Base-by-base conservation (phyloP, 2,888 invertebrate species). In the Drosophila mimica region DNA sequence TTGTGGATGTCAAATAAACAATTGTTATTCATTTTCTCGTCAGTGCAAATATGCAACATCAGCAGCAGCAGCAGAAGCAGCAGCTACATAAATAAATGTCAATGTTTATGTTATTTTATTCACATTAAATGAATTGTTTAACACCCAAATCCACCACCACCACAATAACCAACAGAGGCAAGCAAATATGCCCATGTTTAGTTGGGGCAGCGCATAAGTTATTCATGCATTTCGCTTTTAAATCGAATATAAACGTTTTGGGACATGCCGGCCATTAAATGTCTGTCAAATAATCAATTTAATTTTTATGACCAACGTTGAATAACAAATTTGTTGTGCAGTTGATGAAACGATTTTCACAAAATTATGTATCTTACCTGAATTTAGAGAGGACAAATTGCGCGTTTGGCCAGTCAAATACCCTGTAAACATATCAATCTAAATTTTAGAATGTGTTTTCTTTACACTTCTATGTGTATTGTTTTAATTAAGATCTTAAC, bases 11-110 rank as follows among this genome's bases (percentile, higher is more conserved):
- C 70, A 74, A 83, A 80, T 64, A 80, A 69, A 71, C 79, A 74
- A 70, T 73, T 82, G 71, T 69, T 78, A 81, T 87, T 81, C 74
- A 76, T 74, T 87, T 83, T 71, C 78, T 76, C 57, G 63, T 76
- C 78, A 73, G 57, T 71, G 71, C 53, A 77, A 81, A 77, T 69
- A 72, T 63, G 52, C 70, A 59, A 43, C 15, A 67, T 40, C 40
- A 68, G 49, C 59, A 28, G 4, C 25, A 63, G 43, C 48, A 61
- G 54, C 40, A 68, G 49, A 56, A 28, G 4, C 25, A 63, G 43
- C 48, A 61, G 54, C 59, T n/a, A 52, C 34, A 71, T 77, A 81
- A 81, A 77, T 76, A 74, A 77, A 74, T 67, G 51, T 57, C 56
- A 66, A 30, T 69, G 63, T 58, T 71, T 73, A 57, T 68, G 65